Conservation (phyloP, 2,888 invertebrate genomes). For the Meganola albula region DNA sequence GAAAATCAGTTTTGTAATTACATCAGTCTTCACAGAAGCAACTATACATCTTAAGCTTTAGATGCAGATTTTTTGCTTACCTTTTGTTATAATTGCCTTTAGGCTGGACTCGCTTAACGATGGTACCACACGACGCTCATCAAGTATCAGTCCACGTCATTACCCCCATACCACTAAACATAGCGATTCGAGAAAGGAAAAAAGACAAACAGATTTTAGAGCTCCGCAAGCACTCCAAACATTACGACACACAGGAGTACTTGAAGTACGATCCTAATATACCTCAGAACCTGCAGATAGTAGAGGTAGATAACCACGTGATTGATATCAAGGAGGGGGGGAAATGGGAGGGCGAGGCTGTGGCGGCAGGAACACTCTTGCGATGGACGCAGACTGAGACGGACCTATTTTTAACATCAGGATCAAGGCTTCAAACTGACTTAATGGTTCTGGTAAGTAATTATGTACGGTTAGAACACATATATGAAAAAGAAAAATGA, state of each 20-base stretch:
- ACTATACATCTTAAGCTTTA: too few relatives aligned
- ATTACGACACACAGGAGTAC: constrained; percentile 52
- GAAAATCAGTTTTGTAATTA: too few relatives aligned
- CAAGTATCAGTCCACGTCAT: constrained; percentile 55
- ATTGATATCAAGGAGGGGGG: constrained; percentile 60
- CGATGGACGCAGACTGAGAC: constrained; percentile 56
- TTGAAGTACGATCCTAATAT: constrained; percentile 65
- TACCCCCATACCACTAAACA: constrained; percentile 51
- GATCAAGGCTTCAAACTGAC: constrained; percentile 56
- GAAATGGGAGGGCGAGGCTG: constrained; percentile 53
- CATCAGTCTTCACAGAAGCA: too few relatives aligned
- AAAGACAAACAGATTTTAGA: constrained; percentile 57
- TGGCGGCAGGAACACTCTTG: constrained; percentile 55
- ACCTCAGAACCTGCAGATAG: constrained; percentile 65
- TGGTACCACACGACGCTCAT: constrained; percentile 62
- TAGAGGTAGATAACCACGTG: constrained; percentile 62
- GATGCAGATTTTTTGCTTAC: too few relatives aligned
- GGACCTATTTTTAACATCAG: constrained; percentile 52
- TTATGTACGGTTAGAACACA: not conserved
- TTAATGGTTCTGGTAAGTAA: constrained; percentile 64
- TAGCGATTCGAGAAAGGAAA: constrained; percentile 57
- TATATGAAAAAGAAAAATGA: too few relatives aligned
- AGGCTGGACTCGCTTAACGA: constrained; percentile 64
- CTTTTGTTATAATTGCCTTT: not conserved
- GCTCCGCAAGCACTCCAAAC: constrained; percentile 51